Evolutionary conservation across 2,888 invertebrate species (phyloP).

Genomic region (Byasa hedistus): DNA sequence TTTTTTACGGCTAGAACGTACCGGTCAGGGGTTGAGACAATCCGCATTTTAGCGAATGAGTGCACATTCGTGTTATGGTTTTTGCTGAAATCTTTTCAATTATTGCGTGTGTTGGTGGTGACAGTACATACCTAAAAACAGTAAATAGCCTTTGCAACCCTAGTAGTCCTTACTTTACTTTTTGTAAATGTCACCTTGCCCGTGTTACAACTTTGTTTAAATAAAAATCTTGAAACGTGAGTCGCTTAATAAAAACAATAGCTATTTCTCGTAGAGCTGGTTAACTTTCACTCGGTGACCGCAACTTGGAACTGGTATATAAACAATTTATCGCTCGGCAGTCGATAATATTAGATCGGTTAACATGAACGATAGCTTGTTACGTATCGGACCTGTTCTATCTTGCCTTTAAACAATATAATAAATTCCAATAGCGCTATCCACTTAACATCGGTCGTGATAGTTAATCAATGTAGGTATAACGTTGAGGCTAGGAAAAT

Average conservation of each 20-base stretch:
- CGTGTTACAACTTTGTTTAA: too few relatives aligned
- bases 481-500: conserved; percentile 34
- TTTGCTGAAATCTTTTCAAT: conserved; percentile 3
- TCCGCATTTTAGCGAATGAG: conserved; percentile 10
- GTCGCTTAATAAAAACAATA: conserved; percentile 23
- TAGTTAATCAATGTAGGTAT: conserved; percentile 35
- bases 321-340: conserved; percentile 22
- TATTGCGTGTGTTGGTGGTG: neutral
- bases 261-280: conserved; percentile 10
- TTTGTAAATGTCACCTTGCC: too few relatives aligned
- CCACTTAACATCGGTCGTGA: conserved; percentile 35
- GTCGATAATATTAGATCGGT: conserved; percentile 28
- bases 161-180: neutral
- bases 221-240: neutral
- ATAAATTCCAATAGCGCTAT: conserved; percentile 33
- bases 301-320: conserved; percentile 20
- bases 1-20: conserved; percentile 20
- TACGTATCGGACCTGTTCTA: conserved; percentile 26
- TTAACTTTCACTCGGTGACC: conserved; percentile 14
- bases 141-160: neutral
- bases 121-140: neutral
- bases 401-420: conserved; percentile 31
- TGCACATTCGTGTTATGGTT: conserved; percentile 19
- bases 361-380: conserved; percentile 29
- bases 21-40: conserved; percentile 22